phyloP scores from a whole-genome alignment of 2,797 vertebrate species.

The Pempheris klunzingeri region DNA sequence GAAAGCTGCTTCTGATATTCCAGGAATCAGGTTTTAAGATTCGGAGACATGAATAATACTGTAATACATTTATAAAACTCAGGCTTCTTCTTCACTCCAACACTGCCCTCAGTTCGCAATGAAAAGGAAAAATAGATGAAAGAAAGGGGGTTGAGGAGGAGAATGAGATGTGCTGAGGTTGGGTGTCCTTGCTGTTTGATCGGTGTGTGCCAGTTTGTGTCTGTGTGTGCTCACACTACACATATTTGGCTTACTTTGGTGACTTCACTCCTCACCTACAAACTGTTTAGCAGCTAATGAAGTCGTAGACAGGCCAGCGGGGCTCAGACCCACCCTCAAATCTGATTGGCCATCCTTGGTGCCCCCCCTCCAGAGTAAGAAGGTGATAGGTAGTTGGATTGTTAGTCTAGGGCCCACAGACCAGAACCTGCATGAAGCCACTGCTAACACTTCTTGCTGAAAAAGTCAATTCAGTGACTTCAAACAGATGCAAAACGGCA shows the following conservation, averaged over 20 bases:
- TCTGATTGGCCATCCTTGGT: background rate
- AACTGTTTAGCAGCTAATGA: background rate
- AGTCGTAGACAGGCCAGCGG: background rate
- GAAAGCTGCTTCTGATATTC: conserved; percentile 29
- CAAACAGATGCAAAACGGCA: background rate
- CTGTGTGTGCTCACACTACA: conserved; percentile 8
- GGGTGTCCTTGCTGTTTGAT: conserved; percentile 37
- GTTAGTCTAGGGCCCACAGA: background rate
- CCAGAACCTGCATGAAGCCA: background rate
- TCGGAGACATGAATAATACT: background rate
- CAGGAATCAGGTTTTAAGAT: conserved; percentile 17
- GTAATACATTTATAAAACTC: background rate
- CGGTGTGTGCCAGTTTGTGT: conserved; percentile 26
- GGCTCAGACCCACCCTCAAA: background rate
- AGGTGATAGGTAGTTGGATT: background rate
- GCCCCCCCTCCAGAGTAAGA: background rate
- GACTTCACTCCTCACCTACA: conserved; percentile 13
- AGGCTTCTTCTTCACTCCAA: background rate
- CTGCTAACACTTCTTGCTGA: background rate
- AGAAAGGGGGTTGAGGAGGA: background rate
- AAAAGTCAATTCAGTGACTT: background rate
- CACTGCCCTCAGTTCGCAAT: background rate
- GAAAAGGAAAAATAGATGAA: conserved; percentile 3
- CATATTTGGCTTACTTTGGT: conserved; percentile 19
- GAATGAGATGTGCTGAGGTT: background rate